phyloP scores from a whole-genome alignment of 2,113 vertebrate genomes.

The Okapia johnstoni region DNA sequence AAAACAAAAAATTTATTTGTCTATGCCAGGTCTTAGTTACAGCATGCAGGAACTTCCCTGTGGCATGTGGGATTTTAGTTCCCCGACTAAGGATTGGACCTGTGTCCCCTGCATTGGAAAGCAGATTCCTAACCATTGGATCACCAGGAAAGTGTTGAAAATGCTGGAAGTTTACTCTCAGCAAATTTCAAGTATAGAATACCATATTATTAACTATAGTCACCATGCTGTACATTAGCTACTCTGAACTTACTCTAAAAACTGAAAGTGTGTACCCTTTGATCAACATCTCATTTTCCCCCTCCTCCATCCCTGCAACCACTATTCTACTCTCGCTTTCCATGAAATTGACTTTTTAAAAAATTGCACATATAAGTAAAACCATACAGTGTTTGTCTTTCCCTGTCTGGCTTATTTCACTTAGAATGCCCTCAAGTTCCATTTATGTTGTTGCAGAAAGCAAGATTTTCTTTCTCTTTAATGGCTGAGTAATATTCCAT shows the following conservation, averaged over 20 bases:
- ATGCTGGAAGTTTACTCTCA: not conserved
- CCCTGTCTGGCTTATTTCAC: not conserved
- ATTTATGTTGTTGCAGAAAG: not conserved
- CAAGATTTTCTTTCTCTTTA: not conserved
- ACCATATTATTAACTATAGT: not conserved
- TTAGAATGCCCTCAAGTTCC: not conserved
- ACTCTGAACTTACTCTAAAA: not conserved
- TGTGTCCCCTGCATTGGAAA: not conserved
- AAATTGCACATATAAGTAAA: not conserved
- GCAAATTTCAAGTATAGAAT: not conserved
- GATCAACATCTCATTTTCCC: not conserved
- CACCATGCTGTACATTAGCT: not conserved
- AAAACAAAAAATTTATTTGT: not conserved
- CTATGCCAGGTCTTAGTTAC: not conserved
- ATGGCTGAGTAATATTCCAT: not conserved
- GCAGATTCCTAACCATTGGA: not conserved
- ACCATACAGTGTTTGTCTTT: not conserved
- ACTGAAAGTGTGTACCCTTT: not conserved
- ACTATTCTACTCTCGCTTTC: not conserved
- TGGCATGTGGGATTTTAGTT: not conserved
- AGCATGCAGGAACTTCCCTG: not conserved
- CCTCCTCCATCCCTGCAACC: not conserved
- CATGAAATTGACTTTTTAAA: not conserved
- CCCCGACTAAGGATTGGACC: not conserved
- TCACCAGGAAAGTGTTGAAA: not conserved